Evolutionary conservation across 1,140 invertebrate species (phyloP).

Genomic region (Scylla paramamosain): DNA sequence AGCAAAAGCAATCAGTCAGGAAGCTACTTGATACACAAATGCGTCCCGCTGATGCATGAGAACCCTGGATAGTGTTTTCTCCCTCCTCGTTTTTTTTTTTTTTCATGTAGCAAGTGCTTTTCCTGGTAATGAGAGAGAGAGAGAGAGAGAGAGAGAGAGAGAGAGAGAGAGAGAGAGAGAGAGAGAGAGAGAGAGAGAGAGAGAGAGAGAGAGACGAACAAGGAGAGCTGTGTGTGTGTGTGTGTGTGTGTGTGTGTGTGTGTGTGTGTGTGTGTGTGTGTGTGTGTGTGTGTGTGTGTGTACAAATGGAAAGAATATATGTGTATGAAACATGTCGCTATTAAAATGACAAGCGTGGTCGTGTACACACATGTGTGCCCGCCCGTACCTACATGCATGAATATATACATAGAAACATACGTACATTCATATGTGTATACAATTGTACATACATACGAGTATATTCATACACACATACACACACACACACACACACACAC

Average conservation of each 20-base stretch:
- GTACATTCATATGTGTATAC: neutral
- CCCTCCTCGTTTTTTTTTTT: neutral
- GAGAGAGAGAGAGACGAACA: no score
- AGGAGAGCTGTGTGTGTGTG: no score
- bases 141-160: conserved; percentile 8
- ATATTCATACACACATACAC: conserved; percentile 34
- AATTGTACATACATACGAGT: neutral
- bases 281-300: no score
- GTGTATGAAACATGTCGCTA: no score
- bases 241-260: no score
- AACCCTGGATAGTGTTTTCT: neutral
- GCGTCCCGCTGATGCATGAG: neutral
- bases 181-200: no score
- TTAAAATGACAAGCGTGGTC: no score
- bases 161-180: conserved; percentile 2
- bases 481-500: conserved; percentile 43
- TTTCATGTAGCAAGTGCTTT: no score
- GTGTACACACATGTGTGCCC: neutral
- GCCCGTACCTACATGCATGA: neutral
- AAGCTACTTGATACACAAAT: neutral
- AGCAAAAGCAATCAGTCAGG: neutral
- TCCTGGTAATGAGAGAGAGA: neutral
- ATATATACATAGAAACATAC: neutral
- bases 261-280: no score
- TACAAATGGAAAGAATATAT: no score